Conservation (phyloP, 2,888 invertebrate species). For the Pseudococcus viburni region DNA sequence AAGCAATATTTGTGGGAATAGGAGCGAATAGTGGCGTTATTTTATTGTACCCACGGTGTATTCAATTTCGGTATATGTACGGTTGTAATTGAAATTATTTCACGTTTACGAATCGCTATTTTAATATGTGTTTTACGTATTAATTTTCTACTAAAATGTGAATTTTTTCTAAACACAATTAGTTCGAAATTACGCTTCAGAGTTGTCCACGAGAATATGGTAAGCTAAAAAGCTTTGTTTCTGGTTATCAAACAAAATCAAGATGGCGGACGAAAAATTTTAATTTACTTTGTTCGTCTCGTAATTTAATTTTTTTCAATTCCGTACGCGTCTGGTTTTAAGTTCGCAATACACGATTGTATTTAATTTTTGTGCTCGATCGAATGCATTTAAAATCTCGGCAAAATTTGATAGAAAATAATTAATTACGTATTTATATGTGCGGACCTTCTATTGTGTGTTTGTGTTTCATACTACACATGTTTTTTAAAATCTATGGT, state of each 20-base stretch:
- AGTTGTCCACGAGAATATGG: conserved; percentile 61
- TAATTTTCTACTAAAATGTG: conserved; percentile 15
- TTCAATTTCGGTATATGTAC: not conserved
- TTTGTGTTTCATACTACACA: conserved; percentile 56
- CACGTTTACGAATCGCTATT: not conserved
- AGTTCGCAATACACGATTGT: not conserved
- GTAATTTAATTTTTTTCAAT: not conserved
- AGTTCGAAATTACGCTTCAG: conserved; percentile 2
- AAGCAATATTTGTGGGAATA: not conserved
- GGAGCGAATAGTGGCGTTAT: conserved; percentile 56
- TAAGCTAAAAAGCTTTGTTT: conserved; percentile 45
- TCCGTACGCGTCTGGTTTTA: not conserved
- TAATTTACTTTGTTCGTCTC: not conserved
- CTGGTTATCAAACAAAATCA: conserved; percentile 40
- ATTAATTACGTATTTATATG: conserved; percentile 51
- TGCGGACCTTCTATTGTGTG: conserved; percentile 43
- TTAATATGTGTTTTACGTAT: conserved; percentile 45
- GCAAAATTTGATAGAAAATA: not conserved
- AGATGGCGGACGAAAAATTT: conserved; percentile 54
- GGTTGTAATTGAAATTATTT: conserved; percentile 5
- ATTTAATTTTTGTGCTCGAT: not conserved
- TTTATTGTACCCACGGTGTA: conserved; percentile 32
- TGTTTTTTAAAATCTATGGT: conserved; percentile 57
- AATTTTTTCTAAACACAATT: not conserved
- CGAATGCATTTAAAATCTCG: not conserved